Evolutionary conservation across 1,140 invertebrate genomes (phyloP), one percentile per base, ranked within the genome.

Genomic region (Meloidogyne floridensis): DNA sequence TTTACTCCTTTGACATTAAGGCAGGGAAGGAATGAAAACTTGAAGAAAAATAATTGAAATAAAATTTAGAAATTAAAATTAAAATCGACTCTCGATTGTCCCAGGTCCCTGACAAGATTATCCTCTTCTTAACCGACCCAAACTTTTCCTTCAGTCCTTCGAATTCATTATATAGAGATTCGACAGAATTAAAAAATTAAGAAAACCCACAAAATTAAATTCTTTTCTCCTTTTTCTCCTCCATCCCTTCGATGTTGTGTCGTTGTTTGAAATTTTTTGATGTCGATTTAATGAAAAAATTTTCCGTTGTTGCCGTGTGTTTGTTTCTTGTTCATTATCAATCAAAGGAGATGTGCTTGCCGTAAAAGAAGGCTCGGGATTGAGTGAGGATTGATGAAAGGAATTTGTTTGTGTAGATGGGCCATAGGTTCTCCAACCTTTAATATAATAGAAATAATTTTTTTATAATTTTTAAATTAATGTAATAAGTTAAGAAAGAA

Each of bases 371-470:
- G n/a, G 51, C 51, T 73, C 51, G 9, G 10, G 42, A 47, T 73
- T 73, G 13, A 73, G 11, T 15, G 51, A 18, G 2, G 11, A 73
- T 47, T 51, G n/a, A 73, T 73, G 6, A 73, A n/a, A 11, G 42
- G n/a, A 47, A 47, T 11, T 18, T 3, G 11, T 15, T 32, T 32
- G 32, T 3, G 72, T 5, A 15, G n/a, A 73, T 51, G 72, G 11
- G 13, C n/a, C 72, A 73, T 73, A 13, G 11, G 72, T 11, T 13
- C 42, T 80, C 18, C n/a, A 54, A 11, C n/a, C 8, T 77, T 54
- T 80, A 80, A 77, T 32, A 32, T 32, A 32, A 32, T 32, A 32
- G 32, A 32, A 42, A 11, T 3, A 71, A 79, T n/a, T 75, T 47
- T 47, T 47, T 4, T 4, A 47, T 6, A 47, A 47, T 47, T 47